These are phyloP conservation scores for Plutomurus gul DNA, from an alignment of 1,140 invertebrate genomes.

Conservation along the genomic window DNA sequence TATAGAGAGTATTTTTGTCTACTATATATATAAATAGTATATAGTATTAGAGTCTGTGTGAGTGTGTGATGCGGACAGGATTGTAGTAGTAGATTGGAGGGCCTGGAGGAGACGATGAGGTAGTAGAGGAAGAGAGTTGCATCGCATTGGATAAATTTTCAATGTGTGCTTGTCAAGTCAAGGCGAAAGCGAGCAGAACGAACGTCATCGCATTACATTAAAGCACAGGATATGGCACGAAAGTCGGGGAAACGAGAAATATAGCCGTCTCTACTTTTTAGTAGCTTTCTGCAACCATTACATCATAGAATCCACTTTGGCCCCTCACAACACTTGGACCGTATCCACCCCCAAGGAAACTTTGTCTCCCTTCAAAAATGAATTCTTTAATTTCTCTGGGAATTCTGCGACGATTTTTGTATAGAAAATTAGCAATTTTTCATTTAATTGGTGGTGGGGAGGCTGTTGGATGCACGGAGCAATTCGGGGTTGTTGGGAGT, in stretches of 20 bases:
- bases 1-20: too few relatives aligned
- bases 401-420: background rate
- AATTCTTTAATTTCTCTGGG: background rate
- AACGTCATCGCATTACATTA: slow-evolving; percentile 25
- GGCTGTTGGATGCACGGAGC: background rate
- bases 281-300: background rate
- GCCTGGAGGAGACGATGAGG: background rate
- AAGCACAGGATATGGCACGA: background rate
- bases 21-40: background rate
- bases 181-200: slow-evolving; percentile 2
- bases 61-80: background rate
- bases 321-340: background rate
- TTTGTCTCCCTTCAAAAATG: background rate
- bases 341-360: background rate
- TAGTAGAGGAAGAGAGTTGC: too few relatives aligned
- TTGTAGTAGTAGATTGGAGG: background rate
- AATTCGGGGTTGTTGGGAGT: background rate
- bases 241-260: slow-evolving; percentile 11
- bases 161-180: too few relatives aligned
- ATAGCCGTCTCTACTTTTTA: background rate
- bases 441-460: background rate
- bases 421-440: background rate
- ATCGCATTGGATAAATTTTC: too few relatives aligned
- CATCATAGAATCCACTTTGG: background rate
- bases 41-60: too few relatives aligned